Conservation (phyloP, 2,888 invertebrate species). For the Timema cristinae region DNA sequence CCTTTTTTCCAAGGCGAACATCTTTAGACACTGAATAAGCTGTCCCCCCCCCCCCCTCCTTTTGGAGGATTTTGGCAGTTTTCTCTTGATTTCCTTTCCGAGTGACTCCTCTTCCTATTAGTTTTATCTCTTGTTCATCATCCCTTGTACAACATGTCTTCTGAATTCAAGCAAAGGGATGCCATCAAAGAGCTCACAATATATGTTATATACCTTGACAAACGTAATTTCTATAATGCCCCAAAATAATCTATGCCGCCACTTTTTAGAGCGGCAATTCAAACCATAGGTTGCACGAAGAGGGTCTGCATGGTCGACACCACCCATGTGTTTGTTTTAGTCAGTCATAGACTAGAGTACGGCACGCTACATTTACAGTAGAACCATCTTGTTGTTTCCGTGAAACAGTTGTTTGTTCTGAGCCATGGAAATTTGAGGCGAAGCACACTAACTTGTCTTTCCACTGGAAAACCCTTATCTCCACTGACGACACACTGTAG, state of each 20-base stretch:
- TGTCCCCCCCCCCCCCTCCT: no score
- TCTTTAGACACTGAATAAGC: constrained; percentile 14
- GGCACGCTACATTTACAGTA: constrained; percentile 28
- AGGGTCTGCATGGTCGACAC: constrained; percentile 31
- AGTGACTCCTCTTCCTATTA: neutral
- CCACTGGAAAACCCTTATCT: constrained; percentile 27
- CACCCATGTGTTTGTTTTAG: constrained; percentile 33
- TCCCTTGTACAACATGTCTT: constrained; percentile 16
- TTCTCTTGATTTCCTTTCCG: no score
- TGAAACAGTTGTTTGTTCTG: constrained; percentile 23
- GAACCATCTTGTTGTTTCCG: constrained; percentile 21
- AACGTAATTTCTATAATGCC: constrained; percentile 34
- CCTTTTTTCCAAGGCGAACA: constrained; percentile 5
- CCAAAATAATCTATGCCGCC: constrained; percentile 37
- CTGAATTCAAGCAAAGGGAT: constrained; percentile 26
- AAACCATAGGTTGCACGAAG: constrained; percentile 27
- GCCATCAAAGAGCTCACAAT: constrained; percentile 22
- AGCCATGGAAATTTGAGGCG: constrained; percentile 28
- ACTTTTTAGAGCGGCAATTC: constrained; percentile 33
- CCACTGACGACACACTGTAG: constrained; percentile 24
- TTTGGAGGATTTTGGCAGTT: neutral
- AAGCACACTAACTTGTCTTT: constrained; percentile 27
- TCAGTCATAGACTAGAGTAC: constrained; percentile 31
- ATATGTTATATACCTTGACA: constrained; percentile 32
- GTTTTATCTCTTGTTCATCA: neutral